These are phyloP conservation scores for Heterodera filipjevi DNA, from an alignment of 2,888 invertebrate species.

Conservation along the genomic window DNA sequence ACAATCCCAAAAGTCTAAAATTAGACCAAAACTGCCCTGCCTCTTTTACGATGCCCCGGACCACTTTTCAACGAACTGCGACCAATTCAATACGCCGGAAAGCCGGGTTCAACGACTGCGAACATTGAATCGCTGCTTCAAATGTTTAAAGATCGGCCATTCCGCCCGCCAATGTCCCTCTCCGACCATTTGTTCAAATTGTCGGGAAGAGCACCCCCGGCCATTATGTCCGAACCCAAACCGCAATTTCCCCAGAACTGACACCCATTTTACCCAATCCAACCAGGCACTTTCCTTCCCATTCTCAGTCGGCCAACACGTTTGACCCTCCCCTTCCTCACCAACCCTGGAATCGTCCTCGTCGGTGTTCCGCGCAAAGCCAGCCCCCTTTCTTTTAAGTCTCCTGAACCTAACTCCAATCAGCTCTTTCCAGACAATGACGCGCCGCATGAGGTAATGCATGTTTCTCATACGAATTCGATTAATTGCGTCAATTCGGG, in stretches of 20 bases:
- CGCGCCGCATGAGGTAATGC: too few relatives aligned
- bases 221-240: neutral
- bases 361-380: neutral
- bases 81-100: neutral
- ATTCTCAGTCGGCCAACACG: neutral
- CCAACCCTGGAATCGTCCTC: neutral
- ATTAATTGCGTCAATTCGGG: too few relatives aligned
- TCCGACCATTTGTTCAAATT: neutral
- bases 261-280: neutral
- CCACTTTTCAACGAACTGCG: neutral
- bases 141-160: slow-evolving; percentile 1
- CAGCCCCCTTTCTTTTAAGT: too few relatives aligned
- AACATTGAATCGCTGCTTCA: neutral
- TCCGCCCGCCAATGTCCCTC: neutral
- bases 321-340: neutral
- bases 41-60: neutral
- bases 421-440: too few relatives aligned
- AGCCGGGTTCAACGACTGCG: neutral
- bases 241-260: neutral
- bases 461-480: too few relatives aligned
- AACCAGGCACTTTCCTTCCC: neutral
- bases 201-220: neutral
- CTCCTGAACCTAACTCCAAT: too few relatives aligned
- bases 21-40: neutral
- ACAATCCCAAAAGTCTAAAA: neutral